These are phyloP conservation scores for Poecilobothrus nobilitatus DNA, from an alignment of 2,888 invertebrate genomes.

Conservation along the genomic window DNA sequence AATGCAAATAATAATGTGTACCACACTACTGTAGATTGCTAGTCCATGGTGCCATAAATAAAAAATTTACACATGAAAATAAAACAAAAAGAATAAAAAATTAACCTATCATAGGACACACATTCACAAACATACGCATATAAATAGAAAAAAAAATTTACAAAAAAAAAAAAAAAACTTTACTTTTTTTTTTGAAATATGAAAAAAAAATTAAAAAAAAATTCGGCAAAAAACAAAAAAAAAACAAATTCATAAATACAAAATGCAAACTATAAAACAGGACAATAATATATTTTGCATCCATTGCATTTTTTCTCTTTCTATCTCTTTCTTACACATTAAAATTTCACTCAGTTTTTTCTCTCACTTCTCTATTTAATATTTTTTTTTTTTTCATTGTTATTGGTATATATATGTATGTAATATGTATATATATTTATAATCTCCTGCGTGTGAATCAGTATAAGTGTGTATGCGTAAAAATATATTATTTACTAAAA, in stretches of 20 bases:
- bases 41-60: background rate
- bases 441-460: slow-evolving; percentile 1
- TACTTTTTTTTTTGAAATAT: background rate
- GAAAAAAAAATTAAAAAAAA: background rate
- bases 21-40: background rate
- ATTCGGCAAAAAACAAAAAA: background rate
- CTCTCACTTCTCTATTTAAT: background rate
- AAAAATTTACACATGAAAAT: slow-evolving; percentile 2
- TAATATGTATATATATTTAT: background rate
- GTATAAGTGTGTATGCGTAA: background rate
- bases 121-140: background rate
- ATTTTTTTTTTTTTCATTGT: background rate
- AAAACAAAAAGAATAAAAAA: background rate
- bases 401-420: no score
- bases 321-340: no score
- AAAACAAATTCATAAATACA: no score
- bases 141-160: background rate
- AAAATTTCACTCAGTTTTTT: background rate
- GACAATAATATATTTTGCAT: no score
- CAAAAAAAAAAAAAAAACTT: background rate
- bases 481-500: background rate
- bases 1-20: background rate
- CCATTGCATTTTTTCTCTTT: no score
- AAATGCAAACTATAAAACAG: no score
- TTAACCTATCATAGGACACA: background rate